Evolutionary conservation across 2,797 vertebrate species (phyloP).

Genomic region (Peromyscus eremicus): DNA sequence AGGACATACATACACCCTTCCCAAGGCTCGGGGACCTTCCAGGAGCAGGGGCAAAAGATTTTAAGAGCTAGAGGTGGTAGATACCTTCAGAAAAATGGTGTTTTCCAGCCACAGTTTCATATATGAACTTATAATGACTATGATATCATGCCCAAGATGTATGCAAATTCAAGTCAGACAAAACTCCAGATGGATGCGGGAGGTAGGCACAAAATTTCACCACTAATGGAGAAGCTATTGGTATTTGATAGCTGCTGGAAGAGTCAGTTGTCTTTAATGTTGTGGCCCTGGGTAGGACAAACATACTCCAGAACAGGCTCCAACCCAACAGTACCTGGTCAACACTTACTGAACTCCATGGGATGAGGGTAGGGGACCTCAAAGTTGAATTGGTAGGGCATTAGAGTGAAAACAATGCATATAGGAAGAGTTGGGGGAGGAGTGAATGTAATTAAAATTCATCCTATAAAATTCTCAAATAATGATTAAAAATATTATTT

Average conservation of each 20-base stretch:
- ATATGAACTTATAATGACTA: background rate
- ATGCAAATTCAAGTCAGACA: background rate
- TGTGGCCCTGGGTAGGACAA: background rate
- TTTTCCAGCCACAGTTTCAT: background rate
- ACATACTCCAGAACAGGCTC: background rate
- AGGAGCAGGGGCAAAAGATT: background rate
- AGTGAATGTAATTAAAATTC: background rate
- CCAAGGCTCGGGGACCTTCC: background rate
- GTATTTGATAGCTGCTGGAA: background rate
- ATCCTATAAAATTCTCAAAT: background rate
- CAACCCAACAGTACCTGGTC: background rate
- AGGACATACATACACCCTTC: background rate
- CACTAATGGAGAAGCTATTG: background rate
- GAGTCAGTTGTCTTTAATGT: background rate
- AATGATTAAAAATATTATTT: background rate
- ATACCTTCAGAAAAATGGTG: background rate
- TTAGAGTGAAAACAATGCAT: background rate
- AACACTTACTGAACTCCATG: background rate
- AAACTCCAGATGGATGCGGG: no score
- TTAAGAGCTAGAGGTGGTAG: background rate
- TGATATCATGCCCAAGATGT: background rate
- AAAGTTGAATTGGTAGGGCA: background rate
- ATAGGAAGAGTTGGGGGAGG: background rate
- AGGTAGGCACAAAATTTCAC: background rate
- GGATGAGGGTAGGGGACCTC: background rate